Percentiles rank a stretch among this genome's conserved stretches.
phyloP scores from a whole-genome alignment of 2,888 invertebrate genomes.

The Neoascia interrupta region DNA sequence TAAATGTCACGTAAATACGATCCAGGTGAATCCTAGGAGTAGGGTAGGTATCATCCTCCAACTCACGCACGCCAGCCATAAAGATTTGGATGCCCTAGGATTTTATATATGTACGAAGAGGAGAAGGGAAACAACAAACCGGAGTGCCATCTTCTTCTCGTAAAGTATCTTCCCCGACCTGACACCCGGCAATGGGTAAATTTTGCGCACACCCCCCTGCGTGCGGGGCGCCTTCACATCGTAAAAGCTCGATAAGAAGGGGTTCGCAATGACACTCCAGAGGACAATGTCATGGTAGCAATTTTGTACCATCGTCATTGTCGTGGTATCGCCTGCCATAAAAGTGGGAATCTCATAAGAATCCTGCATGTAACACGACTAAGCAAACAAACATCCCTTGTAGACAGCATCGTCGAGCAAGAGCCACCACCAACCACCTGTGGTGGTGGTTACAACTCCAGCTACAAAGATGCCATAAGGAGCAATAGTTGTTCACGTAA shows the following conservation, averaged over 20 bases:
- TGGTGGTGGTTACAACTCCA: conserved; percentile 39
- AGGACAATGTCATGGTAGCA: conserved; percentile 69
- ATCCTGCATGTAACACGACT: conserved; percentile 33
- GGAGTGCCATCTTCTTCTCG: conserved; percentile 49
- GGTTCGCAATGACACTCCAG: conserved; percentile 64
- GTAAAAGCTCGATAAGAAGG: conserved; percentile 67
- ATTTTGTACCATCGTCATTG: conserved; percentile 49
- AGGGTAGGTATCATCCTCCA: conserved; percentile 1
- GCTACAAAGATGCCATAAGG: conserved; percentile 39
- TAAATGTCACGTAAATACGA: conserved; percentile 69
- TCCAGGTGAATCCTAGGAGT: conserved; percentile 61
- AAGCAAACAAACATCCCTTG: conserved; percentile 36
- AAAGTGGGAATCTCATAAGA: conserved; percentile 49
- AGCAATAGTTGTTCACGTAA: conserved; percentile 66
- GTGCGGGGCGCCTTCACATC: conserved; percentile 57
- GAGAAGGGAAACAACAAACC: too few relatives aligned
- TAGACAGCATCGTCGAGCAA: not conserved
- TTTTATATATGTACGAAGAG: too few relatives aligned
- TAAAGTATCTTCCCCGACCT: conserved; percentile 43
- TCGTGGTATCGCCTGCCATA: conserved; percentile 53
- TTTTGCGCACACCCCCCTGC: conserved; percentile 24
- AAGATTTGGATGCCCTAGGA: conserved; percentile 38
- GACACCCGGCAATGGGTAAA: conserved; percentile 32
- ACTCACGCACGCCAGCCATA: conserved; percentile 56
- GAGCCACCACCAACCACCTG: conserved; percentile 57